A percentile compares a stretch with the other conserved stretches of the same genome.
These are phyloP conservation scores for Zaprionus capensis DNA, from an alignment of 1,140 invertebrate genomes.

Conservation along the genomic window DNA sequence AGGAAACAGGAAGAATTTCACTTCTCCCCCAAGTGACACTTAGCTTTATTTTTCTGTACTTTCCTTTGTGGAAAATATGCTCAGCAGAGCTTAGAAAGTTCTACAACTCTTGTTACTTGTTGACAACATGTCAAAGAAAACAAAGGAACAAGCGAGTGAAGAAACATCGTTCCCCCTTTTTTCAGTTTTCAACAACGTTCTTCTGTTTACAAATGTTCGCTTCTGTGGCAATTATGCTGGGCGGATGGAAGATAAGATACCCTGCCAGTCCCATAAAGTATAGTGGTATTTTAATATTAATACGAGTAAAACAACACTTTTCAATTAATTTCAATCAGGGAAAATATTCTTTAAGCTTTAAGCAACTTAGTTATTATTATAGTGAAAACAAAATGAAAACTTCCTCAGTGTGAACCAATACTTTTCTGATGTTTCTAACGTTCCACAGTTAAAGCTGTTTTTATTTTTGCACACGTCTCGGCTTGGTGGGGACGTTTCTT, in stretches of 20 bases:
- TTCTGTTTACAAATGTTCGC: background rate
- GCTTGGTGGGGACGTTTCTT: too few relatives aligned
- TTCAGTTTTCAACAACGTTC: background rate
- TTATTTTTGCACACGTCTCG: background rate
- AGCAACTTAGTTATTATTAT: background rate
- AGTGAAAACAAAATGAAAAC: background rate
- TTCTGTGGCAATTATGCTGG: background rate
- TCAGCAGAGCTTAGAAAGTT: conserved; percentile 43
- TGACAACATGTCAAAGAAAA: conserved; percentile 65
- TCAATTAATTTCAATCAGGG: background rate
- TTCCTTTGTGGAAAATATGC: conserved; percentile 30
- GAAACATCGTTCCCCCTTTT: background rate
- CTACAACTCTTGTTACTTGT: conserved; percentile 38
- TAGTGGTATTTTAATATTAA: background rate
- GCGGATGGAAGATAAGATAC: background rate
- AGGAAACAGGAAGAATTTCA: background rate
- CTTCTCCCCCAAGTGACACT: background rate
- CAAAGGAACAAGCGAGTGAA: conserved; percentile 42
- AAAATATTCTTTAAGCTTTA: background rate
- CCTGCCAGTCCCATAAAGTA: background rate
- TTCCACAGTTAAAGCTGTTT: background rate
- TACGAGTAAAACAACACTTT: background rate
- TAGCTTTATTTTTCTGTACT: conserved; percentile 13
- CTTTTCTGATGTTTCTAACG: background rate
- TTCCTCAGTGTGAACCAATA: background rate